Percentiles rank a stretch among this genome's conserved stretches.
These are phyloP conservation scores for Chauna torquata DNA, from an alignment of 2,113 vertebrate genomes.

Conservation along the genomic window DNA sequence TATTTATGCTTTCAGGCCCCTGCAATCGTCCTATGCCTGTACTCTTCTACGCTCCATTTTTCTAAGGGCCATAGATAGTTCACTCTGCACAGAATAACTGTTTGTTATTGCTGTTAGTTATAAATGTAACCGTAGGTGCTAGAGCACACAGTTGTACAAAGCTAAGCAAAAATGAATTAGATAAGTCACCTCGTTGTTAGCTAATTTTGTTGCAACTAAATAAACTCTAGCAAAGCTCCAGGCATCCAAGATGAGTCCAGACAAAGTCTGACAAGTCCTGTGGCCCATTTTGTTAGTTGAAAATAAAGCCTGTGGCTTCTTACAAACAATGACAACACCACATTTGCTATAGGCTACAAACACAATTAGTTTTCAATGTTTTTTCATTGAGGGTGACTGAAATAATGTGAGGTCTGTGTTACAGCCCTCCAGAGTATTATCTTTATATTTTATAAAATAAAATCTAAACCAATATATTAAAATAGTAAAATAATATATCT, in stretches of 20 bases:
- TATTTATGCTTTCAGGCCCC: background rate
- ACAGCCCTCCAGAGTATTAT: background rate
- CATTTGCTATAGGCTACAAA: background rate
- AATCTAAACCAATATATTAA: no score
- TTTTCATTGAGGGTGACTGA: background rate
- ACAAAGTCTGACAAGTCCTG: background rate
- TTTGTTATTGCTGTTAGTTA: background rate
- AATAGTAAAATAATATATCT: no score
- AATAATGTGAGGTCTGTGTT: background rate
- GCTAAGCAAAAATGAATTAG: background rate
- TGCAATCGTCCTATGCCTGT: background rate
- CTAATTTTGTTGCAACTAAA: background rate
- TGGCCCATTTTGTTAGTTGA: background rate
- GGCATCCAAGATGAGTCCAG: background rate
- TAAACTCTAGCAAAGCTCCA: background rate
- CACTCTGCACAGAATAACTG: background rate
- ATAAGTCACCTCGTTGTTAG: background rate
- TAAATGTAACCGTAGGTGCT: background rate
- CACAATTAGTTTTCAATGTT: background rate
- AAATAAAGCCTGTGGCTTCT: background rate
- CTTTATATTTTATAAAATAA: no score
- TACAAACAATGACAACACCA: no score
- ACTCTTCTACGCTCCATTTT: background rate
- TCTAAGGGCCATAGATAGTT: background rate
- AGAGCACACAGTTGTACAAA: background rate